These are phyloP conservation scores for Dusona sp. DNA, from an alignment of 2,888 invertebrate species.

Conservation along the genomic window DNA sequence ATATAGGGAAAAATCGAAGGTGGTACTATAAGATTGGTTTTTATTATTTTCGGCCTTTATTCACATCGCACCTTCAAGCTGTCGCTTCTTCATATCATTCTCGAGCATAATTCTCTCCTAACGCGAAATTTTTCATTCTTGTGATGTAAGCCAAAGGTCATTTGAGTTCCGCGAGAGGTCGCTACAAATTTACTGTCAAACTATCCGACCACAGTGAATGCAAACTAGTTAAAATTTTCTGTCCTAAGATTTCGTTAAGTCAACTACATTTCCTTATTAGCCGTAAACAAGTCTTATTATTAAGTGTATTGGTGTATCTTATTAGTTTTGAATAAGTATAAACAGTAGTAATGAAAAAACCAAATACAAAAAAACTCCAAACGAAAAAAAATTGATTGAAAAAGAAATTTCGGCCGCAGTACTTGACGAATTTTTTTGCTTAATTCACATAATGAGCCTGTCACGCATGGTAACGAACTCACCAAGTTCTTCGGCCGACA, in stretches of 20 bases:
- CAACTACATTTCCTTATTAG: no score
- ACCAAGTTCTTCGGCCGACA: no score
- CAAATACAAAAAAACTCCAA: no score
- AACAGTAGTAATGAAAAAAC: no score
- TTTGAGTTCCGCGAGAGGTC: neutral
- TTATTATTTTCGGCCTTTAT: slow-evolving; percentile 39
- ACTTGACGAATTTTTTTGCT: no score
- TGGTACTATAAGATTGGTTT: slow-evolving; percentile 34
- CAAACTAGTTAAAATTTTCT: slow-evolving; percentile 18
- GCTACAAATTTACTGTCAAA: neutral
- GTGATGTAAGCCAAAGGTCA: slow-evolving; percentile 12
- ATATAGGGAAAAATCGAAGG: slow-evolving; percentile 50
- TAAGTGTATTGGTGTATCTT: no score
- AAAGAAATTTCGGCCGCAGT: no score
- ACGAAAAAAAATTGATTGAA: no score
- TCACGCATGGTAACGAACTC: no score
- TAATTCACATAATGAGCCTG: no score
- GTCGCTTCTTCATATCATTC: slow-evolving; percentile 44
- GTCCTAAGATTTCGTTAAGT: neutral
- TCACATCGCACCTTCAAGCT: slow-evolving; percentile 37
- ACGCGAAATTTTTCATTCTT: neutral
- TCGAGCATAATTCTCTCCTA: slow-evolving; percentile 1
- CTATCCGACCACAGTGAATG: neutral
- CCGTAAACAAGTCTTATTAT: no score
- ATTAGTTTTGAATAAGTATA: no score